phyloP scores from a whole-genome alignment of 2,888 invertebrate genomes.

The Rhaphigaster nebulosa region DNA sequence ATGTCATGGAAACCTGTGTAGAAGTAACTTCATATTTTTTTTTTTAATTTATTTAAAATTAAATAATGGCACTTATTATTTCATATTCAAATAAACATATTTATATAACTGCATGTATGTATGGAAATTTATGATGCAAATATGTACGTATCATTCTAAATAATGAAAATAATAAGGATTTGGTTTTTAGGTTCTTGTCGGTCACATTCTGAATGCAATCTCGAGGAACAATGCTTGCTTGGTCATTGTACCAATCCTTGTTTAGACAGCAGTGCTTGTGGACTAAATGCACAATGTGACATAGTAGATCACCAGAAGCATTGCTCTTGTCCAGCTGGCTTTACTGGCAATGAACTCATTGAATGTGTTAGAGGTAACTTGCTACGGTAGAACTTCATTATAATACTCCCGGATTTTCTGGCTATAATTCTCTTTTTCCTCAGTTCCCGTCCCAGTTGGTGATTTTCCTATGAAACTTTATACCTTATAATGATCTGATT shows the following conservation, averaged over 20 bases:
- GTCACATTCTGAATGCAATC: slow-evolving; percentile 83
- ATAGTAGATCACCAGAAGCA: slow-evolving; percentile 81
- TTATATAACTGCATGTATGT: no score
- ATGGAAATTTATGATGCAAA: no score
- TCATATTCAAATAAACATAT: neutral
- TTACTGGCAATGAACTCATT: slow-evolving; percentile 85
- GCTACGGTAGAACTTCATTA: no score
- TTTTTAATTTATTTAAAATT: neutral
- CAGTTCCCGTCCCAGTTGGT: no score
- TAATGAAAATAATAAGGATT: neutral
- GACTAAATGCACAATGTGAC: slow-evolving; percentile 84
- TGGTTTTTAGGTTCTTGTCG: slow-evolving; percentile 79
- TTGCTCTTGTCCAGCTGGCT: slow-evolving; percentile 87
- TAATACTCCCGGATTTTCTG: no score
- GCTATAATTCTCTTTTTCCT: no score
- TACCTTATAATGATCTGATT: no score
- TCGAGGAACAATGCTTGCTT: slow-evolving; percentile 83
- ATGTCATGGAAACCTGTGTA: slow-evolving; percentile 84
- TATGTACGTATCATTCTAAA: neutral
- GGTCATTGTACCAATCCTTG: slow-evolving; percentile 89
- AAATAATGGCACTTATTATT: neutral
- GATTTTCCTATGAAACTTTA: no score
- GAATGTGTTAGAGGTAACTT: slow-evolving; percentile 85
- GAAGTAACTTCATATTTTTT: slow-evolving; percentile 72
- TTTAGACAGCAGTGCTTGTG: slow-evolving; percentile 81